Base-by-base conservation (phyloP, 1,140 invertebrate genomes). In the Eufriesea mexicana region DNA sequence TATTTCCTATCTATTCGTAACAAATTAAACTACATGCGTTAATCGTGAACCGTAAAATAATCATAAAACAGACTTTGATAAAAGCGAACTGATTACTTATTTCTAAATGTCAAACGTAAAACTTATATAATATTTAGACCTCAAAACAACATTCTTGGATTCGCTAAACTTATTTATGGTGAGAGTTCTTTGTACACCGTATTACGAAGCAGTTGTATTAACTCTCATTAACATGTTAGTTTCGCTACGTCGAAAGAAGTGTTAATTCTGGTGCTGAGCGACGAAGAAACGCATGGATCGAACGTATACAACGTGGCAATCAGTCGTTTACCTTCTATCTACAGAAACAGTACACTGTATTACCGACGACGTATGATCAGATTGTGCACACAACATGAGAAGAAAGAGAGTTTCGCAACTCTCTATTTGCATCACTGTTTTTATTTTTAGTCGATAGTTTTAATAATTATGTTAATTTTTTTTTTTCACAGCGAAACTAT, bases 281-380 rank as follows among this genome's bases (percentile, higher is more conserved):
- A 80, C 35, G 59, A 23, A 45, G 35, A 80, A 83, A 86, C 79
- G 55, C 55, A 86, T 77, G 68, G 76, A 74, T 62, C 76, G 62
- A 80, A 80, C n/a, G 57, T 80, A 67, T 28, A 64, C 59, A 51
- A 73, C 59, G n/a, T 81, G 49, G 47, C 49, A 54, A 86, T 87
- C 68, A 42, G 57, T 77, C 47, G 72, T 42, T 79, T 47, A 72
- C n/a, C 23, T 67, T 66, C 35, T 64, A 35, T 25, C 59, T 75
- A 75, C 61, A 57, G 35, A 47, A 10, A 45, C 54, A 57, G 5
- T 82, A 55, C 42, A 35, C 14, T 23, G 55, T 28, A 74, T 68
- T 67, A 64, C 25, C 42, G 68, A 59, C n/a, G n/a, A 76, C 57
- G 75, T 45, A 71, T 76, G 68, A 42, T 64, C 20, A 47, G 20